Evolutionary conservation across 2,797 vertebrate species (phyloP).

Genomic region (Bradypodion ventrale): DNA sequence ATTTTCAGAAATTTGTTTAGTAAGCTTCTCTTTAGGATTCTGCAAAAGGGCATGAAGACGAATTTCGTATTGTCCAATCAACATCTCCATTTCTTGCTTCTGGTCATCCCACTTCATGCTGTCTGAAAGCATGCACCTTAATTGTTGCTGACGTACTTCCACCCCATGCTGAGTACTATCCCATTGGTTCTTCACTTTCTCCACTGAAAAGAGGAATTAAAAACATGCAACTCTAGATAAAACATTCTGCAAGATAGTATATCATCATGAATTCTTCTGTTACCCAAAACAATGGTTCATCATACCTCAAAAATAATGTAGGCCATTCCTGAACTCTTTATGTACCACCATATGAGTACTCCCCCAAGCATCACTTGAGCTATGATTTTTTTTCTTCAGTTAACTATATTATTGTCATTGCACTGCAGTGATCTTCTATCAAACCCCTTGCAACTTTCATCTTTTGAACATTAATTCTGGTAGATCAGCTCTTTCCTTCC

Average conservation of each 20-base stretch:
- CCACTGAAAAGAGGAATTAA: constrained; percentile 76
- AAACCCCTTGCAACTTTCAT: no score
- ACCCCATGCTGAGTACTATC: constrained; percentile 90
- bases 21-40: constrained; percentile 81
- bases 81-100: constrained; percentile 81
- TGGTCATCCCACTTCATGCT: constrained; percentile 91
- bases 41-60: constrained; percentile 83
- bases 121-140: constrained; percentile 88
- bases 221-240: neutral
- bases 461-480: neutral
- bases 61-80: constrained; percentile 86
- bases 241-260: neutral
- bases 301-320: neutral
- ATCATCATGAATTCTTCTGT: neutral
- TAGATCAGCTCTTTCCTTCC: neutral
- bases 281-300: neutral
- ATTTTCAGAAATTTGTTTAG: constrained; percentile 87
- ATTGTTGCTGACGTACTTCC: constrained; percentile 87
- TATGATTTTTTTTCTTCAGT: no score
- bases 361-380: neutral
- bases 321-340: neutral
- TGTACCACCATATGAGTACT: neutral
- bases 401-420: no score
- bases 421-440: no score
- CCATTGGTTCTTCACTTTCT: constrained; percentile 92